A percentile compares a stretch with the other conserved stretches of the same genome.
These are phyloP conservation scores for Eristalis pertinax DNA, from an alignment of 2,888 invertebrate species.

Conservation along the genomic window DNA sequence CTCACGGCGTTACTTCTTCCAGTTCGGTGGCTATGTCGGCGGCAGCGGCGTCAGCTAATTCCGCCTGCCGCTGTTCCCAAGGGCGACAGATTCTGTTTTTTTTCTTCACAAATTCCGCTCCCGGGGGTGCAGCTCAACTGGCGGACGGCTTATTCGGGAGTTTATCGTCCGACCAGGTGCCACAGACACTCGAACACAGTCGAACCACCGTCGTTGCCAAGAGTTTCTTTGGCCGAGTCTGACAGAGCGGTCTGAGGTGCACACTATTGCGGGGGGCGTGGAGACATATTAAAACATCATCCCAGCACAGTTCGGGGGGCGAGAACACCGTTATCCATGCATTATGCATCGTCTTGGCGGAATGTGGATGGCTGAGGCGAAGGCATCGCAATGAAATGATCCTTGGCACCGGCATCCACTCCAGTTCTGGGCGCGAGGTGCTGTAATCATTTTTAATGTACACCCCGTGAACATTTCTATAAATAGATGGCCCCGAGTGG, in stretches of 20 bases:
- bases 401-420: conserved; percentile 49
- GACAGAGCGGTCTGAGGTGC: conserved; percentile 31
- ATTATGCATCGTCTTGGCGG: conserved; percentile 37
- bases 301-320: conserved; percentile 39
- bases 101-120: neutral
- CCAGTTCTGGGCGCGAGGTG: neutral
- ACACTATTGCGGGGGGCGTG: conserved; percentile 6
- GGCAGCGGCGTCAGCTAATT: neutral
- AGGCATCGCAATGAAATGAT: conserved; percentile 30
- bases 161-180: conserved; percentile 39
- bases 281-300: conserved; percentile 51
- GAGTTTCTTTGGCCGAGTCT: conserved; percentile 21
- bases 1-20: too few relatives aligned
- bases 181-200: conserved; percentile 22
- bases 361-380: too few relatives aligned
- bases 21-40: neutral
- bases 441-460: conserved; percentile 64
- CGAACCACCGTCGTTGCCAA: neutral
- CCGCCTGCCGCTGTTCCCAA: neutral
- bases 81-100: neutral
- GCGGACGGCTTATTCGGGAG: conserved; percentile 9
- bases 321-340: conserved; percentile 46
- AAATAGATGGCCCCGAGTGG: conserved; percentile 28
- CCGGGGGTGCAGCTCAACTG: neutral
- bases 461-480: conserved; percentile 56